Base-by-base conservation (phyloP, 64 coral and sea anemone genomes). In the Pachyseris speciosa region DNA sequence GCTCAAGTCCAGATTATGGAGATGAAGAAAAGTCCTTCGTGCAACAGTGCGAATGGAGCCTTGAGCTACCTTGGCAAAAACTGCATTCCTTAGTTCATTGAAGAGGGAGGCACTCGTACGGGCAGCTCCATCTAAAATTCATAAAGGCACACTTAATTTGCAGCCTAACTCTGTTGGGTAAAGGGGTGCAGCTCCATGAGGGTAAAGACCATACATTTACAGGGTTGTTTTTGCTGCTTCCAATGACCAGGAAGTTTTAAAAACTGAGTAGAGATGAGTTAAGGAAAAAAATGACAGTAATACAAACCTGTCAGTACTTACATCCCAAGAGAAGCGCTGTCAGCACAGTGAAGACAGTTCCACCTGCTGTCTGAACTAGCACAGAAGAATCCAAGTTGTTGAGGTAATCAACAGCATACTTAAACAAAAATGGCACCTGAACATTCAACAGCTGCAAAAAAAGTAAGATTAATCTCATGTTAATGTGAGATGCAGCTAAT, bases 41-140 rank as follows among this genome's bases (percentile, higher is more conserved):
- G 97, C 93, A 67, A 99, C 88, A 68, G 74, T 79, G 27, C 97
- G 80, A 22, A 99, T 95, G 16, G 97, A 95, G 9, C 97, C 90
- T 37, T 99, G 97, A 27, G 97, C 97, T 17, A 99, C 97, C 26
- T 99, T 99, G 25, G 97, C 97, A 90, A 99, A 99, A 11, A 99
- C 90, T 20, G 97, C 97, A 91, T 99, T 99, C 39, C 97, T 94
- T 20, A 99, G 34, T 80, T 99, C 97, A 76, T 99, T 99, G 37
- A 99, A 99, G 37, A 99, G 64, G 33, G 97, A 99, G 2, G 97
- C 79, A 90, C 97, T 92, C 73, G 93, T 89, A 47, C 97, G 88
- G 0, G 97, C 97, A 75, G 93, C 86, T 26, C 97, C 97, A 93
- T 99, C 97, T 99, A 26, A 61, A 74, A 74, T 10, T 20, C 64